These are phyloP conservation scores for Microtus ochrogaster DNA, from an alignment of 2,113 vertebrate genomes.

Conservation along the genomic window DNA sequence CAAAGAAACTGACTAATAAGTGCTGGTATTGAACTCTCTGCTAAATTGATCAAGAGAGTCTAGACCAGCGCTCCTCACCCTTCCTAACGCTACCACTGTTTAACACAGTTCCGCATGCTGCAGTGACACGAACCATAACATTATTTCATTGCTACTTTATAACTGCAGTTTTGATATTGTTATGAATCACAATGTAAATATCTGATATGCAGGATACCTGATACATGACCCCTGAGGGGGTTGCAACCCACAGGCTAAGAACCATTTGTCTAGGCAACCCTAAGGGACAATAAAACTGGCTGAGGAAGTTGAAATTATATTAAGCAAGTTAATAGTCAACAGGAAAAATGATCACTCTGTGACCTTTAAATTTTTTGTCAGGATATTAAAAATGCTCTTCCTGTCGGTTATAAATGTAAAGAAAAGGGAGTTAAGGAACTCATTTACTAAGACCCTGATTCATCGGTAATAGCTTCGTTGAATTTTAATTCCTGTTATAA, in stretches of 20 bases:
- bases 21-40: neutral
- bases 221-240: neutral
- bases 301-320: neutral
- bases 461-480: neutral
- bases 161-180: neutral
- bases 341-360: slow-evolving; percentile 18
- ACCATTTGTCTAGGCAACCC: neutral
- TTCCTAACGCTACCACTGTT: neutral
- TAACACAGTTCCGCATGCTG: neutral
- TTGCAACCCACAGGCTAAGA: neutral
- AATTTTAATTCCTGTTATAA: slow-evolving; percentile 22
- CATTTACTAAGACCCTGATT: neutral
- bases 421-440: neutral
- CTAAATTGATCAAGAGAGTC: neutral
- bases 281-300: neutral
- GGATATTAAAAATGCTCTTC: slow-evolving; percentile 3
- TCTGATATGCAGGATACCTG: neutral
- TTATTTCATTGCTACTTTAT: neutral
- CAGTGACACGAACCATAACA: neutral
- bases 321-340: neutral
- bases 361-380: slow-evolving; percentile 48
- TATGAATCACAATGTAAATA: neutral
- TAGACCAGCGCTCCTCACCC: neutral
- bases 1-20: neutral
- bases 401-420: slow-evolving; percentile 2